phyloP scores from a whole-genome alignment of 2,113 vertebrate genomes.

The Syrrhaptes paradoxus region DNA sequence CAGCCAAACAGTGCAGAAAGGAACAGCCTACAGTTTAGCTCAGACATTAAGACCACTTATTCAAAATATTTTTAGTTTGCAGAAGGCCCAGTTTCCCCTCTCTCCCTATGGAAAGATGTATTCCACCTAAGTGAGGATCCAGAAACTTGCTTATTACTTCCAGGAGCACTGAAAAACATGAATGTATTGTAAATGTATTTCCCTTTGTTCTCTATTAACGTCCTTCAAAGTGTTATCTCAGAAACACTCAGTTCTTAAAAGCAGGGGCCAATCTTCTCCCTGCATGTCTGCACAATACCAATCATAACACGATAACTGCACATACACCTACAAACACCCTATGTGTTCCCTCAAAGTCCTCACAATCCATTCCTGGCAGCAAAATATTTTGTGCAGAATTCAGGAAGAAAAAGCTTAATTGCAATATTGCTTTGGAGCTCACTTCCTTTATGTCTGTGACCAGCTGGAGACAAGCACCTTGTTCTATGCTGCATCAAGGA shows the following conservation, averaged over 20 bases:
- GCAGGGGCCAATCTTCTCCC: neutral
- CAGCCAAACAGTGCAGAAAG: conserved; percentile 5
- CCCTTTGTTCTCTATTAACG: neutral
- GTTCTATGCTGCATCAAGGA: neutral
- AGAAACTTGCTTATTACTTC: neutral
- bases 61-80: neutral
- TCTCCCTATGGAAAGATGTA: neutral
- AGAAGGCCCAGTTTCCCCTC: neutral
- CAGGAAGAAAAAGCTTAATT: conserved; percentile 12
- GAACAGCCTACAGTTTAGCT: conserved; percentile 13
- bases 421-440: neutral
- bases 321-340: neutral
- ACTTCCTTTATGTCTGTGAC: neutral
- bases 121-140: neutral
- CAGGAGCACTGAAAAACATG: neutral
- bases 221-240: neutral
- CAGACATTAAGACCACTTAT: neutral
- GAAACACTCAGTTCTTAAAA: neutral
- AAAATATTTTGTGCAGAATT: neutral
- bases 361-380: neutral
- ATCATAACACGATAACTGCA: neutral
- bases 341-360: neutral
- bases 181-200: neutral
- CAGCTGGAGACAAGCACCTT: conserved; percentile 6
- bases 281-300: neutral